Evolutionary conservation across 2,113 vertebrate genomes (phyloP), one percentile per base, ranked within the genome.

Genomic region (Dascyllus trimaculatus): DNA sequence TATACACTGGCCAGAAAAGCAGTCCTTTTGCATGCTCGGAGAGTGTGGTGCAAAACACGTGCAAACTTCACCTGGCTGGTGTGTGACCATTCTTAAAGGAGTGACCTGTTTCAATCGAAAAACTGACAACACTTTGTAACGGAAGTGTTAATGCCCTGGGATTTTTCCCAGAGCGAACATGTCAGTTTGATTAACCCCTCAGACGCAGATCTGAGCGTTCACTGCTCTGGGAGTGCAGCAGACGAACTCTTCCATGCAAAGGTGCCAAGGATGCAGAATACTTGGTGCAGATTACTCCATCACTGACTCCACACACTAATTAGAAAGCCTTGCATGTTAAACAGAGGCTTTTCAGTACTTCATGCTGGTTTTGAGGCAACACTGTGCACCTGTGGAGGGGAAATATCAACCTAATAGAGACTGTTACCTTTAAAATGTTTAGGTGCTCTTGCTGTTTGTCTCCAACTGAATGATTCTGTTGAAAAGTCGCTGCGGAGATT

Each of bases 161-260:
- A 43, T 13, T 15, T 4, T 35, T 8, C 11, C n/a, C 10, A 35
- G 56, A 35, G 56, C 19, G 21, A 22, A 61, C 35, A 17, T 58
- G 9, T 64, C 59, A 11, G 1, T 32, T 32, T 38, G 18, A 17
- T 57, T 56, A 56, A 56, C 40, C 35, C 13, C 24, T 38, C 24
- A 54, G 8, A 43, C 3, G 3, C 35, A 6, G 49, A 65, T 51
- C 48, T 40, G 13, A 43, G 13, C 4, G 11, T 4, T 43, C 21
- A 18, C 6, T 2, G 3, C 35, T 51, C 49, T 24, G 8, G 10
- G 21, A 26, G 71, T 65, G 81, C 52, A 71, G 59, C 21, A 43
- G 54, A 62, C 22, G 3, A 9, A 54, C 29, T 69, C 59, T 10
- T 53, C 63, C 85, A 88, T 89, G 87, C 85, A 81, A 68, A 75